phyloP scores from a whole-genome alignment of 2,888 invertebrate species.

The Gerris lacustris region DNA sequence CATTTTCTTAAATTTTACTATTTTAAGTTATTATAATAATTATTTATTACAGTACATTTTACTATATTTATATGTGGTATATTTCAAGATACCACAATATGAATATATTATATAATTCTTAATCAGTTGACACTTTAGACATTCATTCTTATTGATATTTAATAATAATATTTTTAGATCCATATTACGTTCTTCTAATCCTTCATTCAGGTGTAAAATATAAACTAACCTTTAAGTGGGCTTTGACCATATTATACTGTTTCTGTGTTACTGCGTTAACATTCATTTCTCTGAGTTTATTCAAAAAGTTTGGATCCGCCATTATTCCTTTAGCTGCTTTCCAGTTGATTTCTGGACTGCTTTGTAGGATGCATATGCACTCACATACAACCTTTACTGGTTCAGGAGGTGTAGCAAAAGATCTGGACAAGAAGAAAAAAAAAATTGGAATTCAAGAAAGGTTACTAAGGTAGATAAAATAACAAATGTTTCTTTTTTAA shows the following conservation, averaged over 20 bases:
- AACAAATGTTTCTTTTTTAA: background rate
- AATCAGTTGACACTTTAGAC: too few species aligned
- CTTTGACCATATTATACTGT: slow-evolving; percentile 56
- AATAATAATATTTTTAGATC: too few species aligned
- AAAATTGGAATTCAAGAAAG: background rate
- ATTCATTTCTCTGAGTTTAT: slow-evolving; percentile 72
- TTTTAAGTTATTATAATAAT: too few species aligned
- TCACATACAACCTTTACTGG: slow-evolving; percentile 66
- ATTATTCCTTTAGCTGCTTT: slow-evolving; percentile 84
- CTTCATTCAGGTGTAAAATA: too few species aligned
- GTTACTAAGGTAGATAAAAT: background rate
- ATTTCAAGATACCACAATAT: too few species aligned
- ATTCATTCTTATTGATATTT: too few species aligned
- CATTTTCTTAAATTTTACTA: too few species aligned
- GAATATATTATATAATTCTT: too few species aligned
- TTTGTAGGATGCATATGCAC: slow-evolving; percentile 73
- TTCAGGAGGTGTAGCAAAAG: slow-evolving; percentile 29
- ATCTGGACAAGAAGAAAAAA: slow-evolving; percentile 18
- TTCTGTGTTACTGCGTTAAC: slow-evolving; percentile 59
- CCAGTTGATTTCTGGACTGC: slow-evolving; percentile 76
- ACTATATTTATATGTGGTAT: too few species aligned
- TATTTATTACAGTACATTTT: too few species aligned
- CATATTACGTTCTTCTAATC: too few species aligned
- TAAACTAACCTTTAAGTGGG: slow-evolving; percentile 43
- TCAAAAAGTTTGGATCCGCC: slow-evolving; percentile 76